A percentile compares a stretch with the other conserved stretches of the same genome.
Evolutionary conservation across 2,888 invertebrate species (phyloP).

Genomic region (Neocrepidodera transversa): DNA sequence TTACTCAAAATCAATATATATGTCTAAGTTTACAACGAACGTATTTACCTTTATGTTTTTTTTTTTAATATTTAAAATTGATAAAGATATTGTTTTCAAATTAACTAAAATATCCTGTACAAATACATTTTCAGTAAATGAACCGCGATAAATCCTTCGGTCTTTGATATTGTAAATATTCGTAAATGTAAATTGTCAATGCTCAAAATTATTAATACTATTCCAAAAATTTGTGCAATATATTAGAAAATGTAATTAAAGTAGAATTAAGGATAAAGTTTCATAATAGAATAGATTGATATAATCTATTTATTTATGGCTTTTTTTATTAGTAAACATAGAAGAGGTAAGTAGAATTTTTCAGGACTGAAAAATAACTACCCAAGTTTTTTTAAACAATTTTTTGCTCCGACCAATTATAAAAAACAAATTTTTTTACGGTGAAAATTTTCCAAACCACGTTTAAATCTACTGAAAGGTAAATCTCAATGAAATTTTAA

Average conservation of each 20-base stretch:
- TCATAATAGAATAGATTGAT: not conserved
- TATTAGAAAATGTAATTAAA: conserved; percentile 1
- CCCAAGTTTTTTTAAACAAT: too few species aligned
- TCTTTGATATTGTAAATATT: too few species aligned
- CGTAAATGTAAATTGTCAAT: conserved; percentile 27
- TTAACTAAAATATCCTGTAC: too few species aligned
- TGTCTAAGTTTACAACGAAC: not conserved
- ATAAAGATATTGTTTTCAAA: too few species aligned
- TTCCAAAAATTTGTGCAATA: conserved; percentile 39
- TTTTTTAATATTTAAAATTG: not conserved
- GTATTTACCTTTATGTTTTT: not conserved
- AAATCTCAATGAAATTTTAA: too few species aligned
- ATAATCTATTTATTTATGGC: conserved; percentile 7
- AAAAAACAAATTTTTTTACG: too few species aligned
- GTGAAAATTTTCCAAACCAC: too few species aligned
- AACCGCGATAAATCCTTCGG: too few species aligned
- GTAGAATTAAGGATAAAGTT: not conserved
- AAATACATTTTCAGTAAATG: too few species aligned
- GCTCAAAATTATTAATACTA: conserved; percentile 39
- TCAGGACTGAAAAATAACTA: not conserved
- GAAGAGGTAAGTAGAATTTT: not conserved
- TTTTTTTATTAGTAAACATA: not conserved
- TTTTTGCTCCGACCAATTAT: too few species aligned
- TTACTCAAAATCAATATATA: not conserved
- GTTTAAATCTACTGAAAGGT: too few species aligned